Evolutionary conservation across 2,113 vertebrate species (phyloP).

Genomic region (Oreocharis arfaki): DNA sequence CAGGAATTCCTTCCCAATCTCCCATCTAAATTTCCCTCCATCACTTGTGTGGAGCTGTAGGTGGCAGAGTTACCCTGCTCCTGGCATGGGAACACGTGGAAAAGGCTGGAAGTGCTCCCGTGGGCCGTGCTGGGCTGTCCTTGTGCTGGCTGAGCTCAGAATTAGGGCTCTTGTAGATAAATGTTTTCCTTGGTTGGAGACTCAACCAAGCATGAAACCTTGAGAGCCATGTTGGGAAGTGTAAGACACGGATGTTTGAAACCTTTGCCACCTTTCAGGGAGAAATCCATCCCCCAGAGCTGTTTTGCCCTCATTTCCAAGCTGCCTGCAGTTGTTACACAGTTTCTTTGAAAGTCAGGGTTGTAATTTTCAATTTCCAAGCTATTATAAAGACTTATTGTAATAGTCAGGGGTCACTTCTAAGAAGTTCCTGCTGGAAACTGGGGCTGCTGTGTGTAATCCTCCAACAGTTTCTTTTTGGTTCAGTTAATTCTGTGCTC

Average conservation of each 20-base stretch:
- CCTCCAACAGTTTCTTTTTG: not conserved
- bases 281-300: not conserved
- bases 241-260: not conserved
- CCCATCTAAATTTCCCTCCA: no score
- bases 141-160: rapidly evolving
- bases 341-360: not conserved
- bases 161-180: not conserved
- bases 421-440: not conserved
- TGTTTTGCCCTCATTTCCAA: not conserved
- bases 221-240: not conserved
- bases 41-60: not conserved
- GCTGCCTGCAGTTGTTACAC: not conserved
- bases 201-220: not conserved
- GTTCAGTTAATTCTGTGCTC: not conserved
- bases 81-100: rapidly evolving
- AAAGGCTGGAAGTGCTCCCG: rapidly evolving
- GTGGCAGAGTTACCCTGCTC: not conserved
- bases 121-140: not conserved
- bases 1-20: not conserved
- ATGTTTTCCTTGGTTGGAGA: not conserved
- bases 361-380: not conserved
- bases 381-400: not conserved
- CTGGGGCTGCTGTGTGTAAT: not conserved
- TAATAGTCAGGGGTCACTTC: not conserved
- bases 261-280: not conserved